Base-by-base conservation (phyloP, 2,888 invertebrate genomes). In the Polyploca ridens region DNA sequence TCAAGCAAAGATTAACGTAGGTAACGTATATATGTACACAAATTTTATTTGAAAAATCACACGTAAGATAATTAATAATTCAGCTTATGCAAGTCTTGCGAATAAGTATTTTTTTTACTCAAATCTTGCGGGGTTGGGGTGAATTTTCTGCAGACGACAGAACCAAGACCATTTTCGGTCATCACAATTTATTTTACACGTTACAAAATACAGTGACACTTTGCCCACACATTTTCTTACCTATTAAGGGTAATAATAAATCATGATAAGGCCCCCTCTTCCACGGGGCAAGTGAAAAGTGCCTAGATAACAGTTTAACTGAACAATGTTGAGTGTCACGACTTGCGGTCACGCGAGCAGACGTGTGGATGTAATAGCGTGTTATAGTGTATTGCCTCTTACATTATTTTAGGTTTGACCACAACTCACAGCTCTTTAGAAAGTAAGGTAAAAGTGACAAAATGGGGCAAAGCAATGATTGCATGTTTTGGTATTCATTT, bases 281-380 rank as follows among this genome's bases (percentile, higher is more conserved):
- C 49, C 57, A 54, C 72, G 68, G 77, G 77, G 77, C 75, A 78
- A 75, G 80, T 79, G 82, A 82, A 85, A 84, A 86, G 83, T 86
- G 87, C 79, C 81, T 84, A 86, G 87, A 86, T 89, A 88, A 87
- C 85, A 82, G 84, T 88, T 87, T 84, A 85, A 84, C 80, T 78
- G 81, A 79, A 84, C 82, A 81, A 78, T 80, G 72, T 73, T 70
- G 71, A 73, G 72, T 75, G 82, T 83, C 83, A 82, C 82, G 77
- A 78, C 72, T 73, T 69, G 71, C 67, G 77, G 86, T 87, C 89
- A 89, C 89, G 89, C 88, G 82, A 88, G 49, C 14, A 16, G 63
- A 63, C 63, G 68, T 64, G 67, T 66, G 67, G 64, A 35, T 16
- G 58, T 65, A 69, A 68, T 66, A 66, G 44, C 58, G 58, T 19